Base-by-base conservation (phyloP, 2,113 vertebrate genomes). In the Jacana jacana region DNA sequence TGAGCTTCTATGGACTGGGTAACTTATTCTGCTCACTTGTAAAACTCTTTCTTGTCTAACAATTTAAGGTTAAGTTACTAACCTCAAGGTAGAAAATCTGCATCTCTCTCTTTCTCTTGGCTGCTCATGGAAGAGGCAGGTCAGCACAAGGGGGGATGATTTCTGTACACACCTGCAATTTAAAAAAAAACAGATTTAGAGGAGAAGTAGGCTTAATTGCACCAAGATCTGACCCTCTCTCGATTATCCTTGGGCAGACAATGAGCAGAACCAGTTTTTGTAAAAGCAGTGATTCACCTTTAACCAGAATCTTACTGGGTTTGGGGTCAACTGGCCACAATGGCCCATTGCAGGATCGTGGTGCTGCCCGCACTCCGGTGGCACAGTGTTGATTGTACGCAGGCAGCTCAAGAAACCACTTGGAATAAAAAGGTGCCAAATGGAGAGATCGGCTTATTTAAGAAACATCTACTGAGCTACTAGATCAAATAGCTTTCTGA, bases 211-310 rank as follows among this genome's bases (percentile, higher is more conserved):
- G 17, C 18, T 31, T 65, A 39, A 48, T 11, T 71, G 31, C n/a
- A 35, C 12, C 25, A 19, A 48, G 48, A 25, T 39, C 30, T 55
- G 46, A 17, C 15, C 11, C 20, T 80, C 33, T 40, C 0, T 0
- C 17, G 58, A 0, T n/a, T 70, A 51, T 80, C 31, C 37, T 10
- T 16, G 14, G 7, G 19, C 30, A 86, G 4, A 57, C 27, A n/a
- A 58, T 6, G 33, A 60, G 61, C 37, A 63, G 42, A 55, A 73
- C 1, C 7, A 18, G 35, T 17, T 91, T 64, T 49, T 73, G 14
- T 78, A 69, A 57, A 31, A 78, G 30, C 11, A 22, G 4, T 7
- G 25, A 66, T 54, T 79, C 9, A n/a, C 64, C 61, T 54, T 81
- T 20, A 58, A 51, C 20, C 44, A 20, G 12, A 61, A 63, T 23